phyloP scores from a whole-genome alignment of 2,888 invertebrate genomes.

The Miltochrista miniata region DNA sequence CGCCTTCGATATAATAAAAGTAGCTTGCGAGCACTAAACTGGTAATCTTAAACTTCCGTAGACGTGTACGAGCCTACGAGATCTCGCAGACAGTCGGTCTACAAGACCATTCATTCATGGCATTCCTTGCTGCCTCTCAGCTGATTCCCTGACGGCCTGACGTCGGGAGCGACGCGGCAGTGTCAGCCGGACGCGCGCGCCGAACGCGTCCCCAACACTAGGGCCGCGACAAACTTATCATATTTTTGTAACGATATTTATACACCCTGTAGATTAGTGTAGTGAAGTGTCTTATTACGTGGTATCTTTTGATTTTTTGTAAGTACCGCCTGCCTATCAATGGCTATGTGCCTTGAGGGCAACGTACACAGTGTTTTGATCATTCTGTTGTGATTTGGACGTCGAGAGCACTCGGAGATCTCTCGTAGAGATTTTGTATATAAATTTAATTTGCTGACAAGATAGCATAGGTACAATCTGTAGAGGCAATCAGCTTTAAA shows the following conservation, averaged over 20 bases:
- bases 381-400: background rate
- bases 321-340: conserved; percentile 9
- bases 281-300: conserved; percentile 40
- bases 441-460: background rate
- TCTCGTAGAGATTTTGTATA: background rate
- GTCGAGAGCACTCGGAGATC: background rate
- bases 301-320: conserved; percentile 37
- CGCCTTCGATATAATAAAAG: too few species aligned
- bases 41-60: background rate
- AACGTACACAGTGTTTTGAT: background rate
- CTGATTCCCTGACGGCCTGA: conserved; percentile 4
- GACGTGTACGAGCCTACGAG: conserved; percentile 5
- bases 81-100: conserved; percentile 8
- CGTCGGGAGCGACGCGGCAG: conserved; percentile 29
- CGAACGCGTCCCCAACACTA: conserved; percentile 27
- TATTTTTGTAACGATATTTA: conserved; percentile 41
- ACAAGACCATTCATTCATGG: conserved; percentile 4
- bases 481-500: too few species aligned
- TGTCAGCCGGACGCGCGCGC: conserved; percentile 28
- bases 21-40: too few species aligned
- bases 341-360: background rate
- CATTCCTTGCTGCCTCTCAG: conserved; percentile 3
- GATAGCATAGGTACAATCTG: too few species aligned
- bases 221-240: conserved; percentile 32
- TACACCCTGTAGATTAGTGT: conserved; percentile 41